These are phyloP conservation scores for Neolamprologus caudopunctatus DNA, from an alignment of 2,113 vertebrate species.

Conservation along the genomic window DNA sequence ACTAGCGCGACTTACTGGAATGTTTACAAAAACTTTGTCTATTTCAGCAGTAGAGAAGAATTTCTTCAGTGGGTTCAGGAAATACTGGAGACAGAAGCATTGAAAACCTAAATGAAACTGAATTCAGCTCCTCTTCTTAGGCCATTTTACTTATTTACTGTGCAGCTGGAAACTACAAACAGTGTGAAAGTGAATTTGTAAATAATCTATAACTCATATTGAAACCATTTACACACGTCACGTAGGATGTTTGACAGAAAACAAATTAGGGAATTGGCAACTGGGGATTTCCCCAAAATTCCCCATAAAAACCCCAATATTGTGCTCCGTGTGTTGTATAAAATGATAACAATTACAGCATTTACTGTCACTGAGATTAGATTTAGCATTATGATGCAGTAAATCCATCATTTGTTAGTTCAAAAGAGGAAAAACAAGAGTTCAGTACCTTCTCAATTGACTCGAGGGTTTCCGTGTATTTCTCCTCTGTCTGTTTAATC, in stretches of 20 bases:
- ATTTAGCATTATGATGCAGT: neutral
- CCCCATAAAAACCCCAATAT: neutral
- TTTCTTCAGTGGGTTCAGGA: conserved; percentile 84
- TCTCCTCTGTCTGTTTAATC: conserved; percentile 94
- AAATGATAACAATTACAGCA: neutral
- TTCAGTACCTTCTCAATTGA: conserved; percentile 84
- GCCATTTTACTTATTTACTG: neutral
- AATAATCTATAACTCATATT: neutral
- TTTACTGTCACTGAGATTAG: neutral
- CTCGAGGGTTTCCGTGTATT: conserved; percentile 91
- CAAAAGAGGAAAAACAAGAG: neutral
- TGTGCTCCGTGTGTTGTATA: neutral
- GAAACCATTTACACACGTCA: neutral
- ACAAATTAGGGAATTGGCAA: neutral
- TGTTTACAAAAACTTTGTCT: conserved; percentile 86
- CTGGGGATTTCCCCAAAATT: neutral
- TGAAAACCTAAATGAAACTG: neutral
- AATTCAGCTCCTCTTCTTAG: neutral
- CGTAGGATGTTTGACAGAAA: neutral
- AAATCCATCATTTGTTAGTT: neutral
- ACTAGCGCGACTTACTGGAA: conserved; percentile 74
- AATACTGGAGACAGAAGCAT: conserved; percentile 71
- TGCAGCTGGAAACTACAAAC: neutral
- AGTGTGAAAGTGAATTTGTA: neutral
- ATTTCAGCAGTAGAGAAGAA: conserved; percentile 82